Conservation (phyloP, 2,113 vertebrate species). For the Riparia riparia region DNA sequence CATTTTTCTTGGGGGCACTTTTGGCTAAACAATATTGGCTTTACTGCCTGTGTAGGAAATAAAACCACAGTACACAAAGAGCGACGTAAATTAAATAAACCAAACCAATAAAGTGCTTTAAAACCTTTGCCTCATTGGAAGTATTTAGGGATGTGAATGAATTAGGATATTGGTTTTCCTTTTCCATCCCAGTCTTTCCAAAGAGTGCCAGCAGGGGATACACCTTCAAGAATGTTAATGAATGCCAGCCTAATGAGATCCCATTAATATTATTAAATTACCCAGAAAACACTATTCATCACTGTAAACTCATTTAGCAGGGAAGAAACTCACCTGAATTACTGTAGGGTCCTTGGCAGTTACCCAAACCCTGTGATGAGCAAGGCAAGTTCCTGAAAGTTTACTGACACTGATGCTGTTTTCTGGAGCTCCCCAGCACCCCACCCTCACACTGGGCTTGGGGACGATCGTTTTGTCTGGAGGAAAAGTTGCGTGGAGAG, state of each 20-base stretch:
- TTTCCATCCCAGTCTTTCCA: slow-evolving; percentile 27
- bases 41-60: slow-evolving; percentile 30
- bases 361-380: slow-evolving; percentile 38
- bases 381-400: slow-evolving; percentile 8
- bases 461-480: not conserved
- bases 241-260: slow-evolving; percentile 61
- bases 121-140: slow-evolving; percentile 40
- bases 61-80: slow-evolving; percentile 25
- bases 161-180: slow-evolving; percentile 55
- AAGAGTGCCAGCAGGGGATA: slow-evolving; percentile 46
- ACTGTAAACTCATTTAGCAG: slow-evolving; percentile 58
- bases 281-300: slow-evolving; percentile 64
- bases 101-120: slow-evolving; percentile 7
- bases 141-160: slow-evolving; percentile 47
- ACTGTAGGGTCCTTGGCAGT: slow-evolving; percentile 61
- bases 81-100: slow-evolving; percentile 35
- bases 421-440: not conserved
- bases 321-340: slow-evolving; percentile 55
- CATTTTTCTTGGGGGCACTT: slow-evolving; percentile 22
- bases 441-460: not conserved
- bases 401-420: slow-evolving; percentile 6
- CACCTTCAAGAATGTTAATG: slow-evolving; percentile 62
- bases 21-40: not conserved
- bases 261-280: slow-evolving; percentile 72
- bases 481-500: not conserved